Conservation (phyloP, 2,797 vertebrate genomes). For the Xenopus petersii region DNA sequence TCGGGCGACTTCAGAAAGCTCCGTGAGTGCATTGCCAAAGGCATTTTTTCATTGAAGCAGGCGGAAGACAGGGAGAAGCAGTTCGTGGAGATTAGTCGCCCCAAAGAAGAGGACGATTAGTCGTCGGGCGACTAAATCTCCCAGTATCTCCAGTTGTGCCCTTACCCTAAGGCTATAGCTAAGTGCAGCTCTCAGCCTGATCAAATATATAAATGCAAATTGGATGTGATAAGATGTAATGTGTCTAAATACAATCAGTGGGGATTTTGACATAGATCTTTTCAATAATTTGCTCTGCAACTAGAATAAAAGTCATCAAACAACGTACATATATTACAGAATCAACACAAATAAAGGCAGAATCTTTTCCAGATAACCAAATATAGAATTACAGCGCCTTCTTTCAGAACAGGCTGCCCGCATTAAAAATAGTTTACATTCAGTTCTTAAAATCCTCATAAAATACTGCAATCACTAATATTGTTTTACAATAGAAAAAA, state of each 20-base stretch:
- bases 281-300: constrained; percentile 64
- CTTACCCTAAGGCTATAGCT: too few relatives aligned
- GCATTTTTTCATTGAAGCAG: too few relatives aligned
- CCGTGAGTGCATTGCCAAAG: too few relatives aligned
- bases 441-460: constrained; percentile 74
- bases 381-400: constrained; percentile 67
- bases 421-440: constrained; percentile 76
- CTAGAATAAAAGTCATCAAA: constrained; percentile 70
- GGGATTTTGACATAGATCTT: constrained; percentile 48
- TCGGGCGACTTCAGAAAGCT: too few relatives aligned
- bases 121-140: too few relatives aligned
- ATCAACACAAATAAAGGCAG: constrained; percentile 63
- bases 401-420: constrained; percentile 67
- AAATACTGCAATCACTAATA: constrained; percentile 80
- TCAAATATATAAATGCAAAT: constrained; percentile 19
- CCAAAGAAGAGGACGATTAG: too few relatives aligned
- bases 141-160: too few relatives aligned
- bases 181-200: too few relatives aligned
- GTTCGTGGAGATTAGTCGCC: too few relatives aligned
- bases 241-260: background rate
- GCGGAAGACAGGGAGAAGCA: too few relatives aligned
- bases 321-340: constrained; percentile 54
- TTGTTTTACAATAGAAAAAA: constrained; percentile 69
- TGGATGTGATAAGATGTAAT: constrained; percentile 24
- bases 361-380: constrained; percentile 64